Conservation (phyloP, 2,888 invertebrate genomes). For the Argyresthia albistria region DNA sequence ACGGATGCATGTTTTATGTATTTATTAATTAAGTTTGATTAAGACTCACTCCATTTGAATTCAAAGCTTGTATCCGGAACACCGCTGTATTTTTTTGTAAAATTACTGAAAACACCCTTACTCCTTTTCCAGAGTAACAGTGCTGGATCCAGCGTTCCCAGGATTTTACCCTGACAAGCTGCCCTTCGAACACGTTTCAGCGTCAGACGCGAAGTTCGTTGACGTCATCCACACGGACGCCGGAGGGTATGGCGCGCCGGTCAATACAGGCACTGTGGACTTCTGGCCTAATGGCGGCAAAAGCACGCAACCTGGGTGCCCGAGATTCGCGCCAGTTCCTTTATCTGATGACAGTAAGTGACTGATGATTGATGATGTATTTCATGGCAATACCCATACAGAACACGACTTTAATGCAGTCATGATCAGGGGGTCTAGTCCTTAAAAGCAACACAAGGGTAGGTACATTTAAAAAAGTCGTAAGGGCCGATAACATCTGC, state of each 20-base stretch:
- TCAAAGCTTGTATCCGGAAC: no score
- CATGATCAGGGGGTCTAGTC: no score
- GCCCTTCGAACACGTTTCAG: constrained; percentile 59
- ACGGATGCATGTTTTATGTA: no score
- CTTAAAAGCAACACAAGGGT: no score
- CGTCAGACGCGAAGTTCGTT: constrained; percentile 72
- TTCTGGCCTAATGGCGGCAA: constrained; percentile 76
- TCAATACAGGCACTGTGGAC: constrained; percentile 70
- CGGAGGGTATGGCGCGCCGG: constrained; percentile 72
- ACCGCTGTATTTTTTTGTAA: no score
- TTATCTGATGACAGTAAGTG: constrained; percentile 64
- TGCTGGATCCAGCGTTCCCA: constrained; percentile 75
- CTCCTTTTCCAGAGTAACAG: constrained; percentile 59
- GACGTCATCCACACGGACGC: constrained; percentile 81
- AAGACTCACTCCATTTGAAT: no score
- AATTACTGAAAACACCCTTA: background rate
- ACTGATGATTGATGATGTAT: no score
- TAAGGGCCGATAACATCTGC: no score
- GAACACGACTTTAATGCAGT: no score
- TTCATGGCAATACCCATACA: no score
- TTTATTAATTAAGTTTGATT: no score
- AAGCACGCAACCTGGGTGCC: constrained; percentile 74
- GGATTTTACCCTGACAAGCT: constrained; percentile 68
- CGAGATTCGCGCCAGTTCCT: constrained; percentile 59
- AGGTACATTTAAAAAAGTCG: no score